Conservation (phyloP, 2,113 vertebrate genomes). For the Hystrix cristata region DNA sequence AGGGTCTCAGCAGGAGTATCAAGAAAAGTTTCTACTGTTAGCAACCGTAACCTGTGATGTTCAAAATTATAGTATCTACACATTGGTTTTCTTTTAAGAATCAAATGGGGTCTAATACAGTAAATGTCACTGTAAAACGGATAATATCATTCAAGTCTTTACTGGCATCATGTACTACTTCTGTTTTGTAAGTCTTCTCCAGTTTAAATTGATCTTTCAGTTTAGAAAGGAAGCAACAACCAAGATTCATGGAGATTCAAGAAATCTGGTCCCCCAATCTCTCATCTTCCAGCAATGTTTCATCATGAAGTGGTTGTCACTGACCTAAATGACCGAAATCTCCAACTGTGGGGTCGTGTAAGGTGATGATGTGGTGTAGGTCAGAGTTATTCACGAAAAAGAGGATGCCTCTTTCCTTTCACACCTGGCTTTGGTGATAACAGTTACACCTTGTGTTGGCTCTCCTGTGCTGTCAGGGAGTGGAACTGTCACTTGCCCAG, state of each 20-base stretch:
- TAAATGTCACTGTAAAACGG: not conserved
- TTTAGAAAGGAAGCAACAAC: conserved; percentile 45
- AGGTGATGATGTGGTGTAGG: not conserved
- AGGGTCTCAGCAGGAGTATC: not conserved
- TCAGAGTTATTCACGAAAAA: not conserved
- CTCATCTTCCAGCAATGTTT: not conserved
- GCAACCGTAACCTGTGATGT: not conserved
- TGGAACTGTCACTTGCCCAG: not conserved
- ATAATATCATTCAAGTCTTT: not conserved
- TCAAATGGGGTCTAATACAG: not conserved
- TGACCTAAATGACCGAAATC: conserved; percentile 6
- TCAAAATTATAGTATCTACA: not conserved
- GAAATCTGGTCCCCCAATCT: not conserved
- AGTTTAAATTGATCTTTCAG: conserved; percentile 4
- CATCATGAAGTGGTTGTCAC: not conserved
- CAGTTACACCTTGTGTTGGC: conserved; percentile 39
- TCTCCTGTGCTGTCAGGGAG: not conserved
- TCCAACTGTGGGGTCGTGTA: not conserved
- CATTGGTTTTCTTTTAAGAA: conserved; percentile 33
- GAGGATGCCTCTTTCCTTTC: conserved; percentile 24
- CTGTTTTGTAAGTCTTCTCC: not conserved
- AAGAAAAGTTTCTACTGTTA: conserved; percentile 12
- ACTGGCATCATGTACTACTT: not conserved
- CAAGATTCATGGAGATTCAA: not conserved
- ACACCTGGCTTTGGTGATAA: conserved; percentile 57